phyloP scores from a whole-genome alignment of 2,113 vertebrate species.

The Nycticorax nycticorax region DNA sequence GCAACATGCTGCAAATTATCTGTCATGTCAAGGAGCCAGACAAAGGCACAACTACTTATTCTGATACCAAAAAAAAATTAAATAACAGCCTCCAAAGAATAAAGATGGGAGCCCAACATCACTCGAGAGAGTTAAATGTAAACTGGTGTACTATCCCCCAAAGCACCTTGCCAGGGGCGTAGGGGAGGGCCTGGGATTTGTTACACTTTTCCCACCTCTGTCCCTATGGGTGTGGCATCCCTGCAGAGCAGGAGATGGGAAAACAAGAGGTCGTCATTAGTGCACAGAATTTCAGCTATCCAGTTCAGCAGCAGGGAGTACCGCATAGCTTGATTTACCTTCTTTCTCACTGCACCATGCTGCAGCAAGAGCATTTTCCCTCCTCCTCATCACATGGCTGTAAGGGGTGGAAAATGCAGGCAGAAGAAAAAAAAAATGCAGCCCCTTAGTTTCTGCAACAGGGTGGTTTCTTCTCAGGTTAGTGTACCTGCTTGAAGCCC shows the following conservation, averaged over 20 bases:
- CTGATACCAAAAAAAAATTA: neutral
- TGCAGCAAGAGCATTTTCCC: slow-evolving; percentile 15
- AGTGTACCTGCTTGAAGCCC: neutral
- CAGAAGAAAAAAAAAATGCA: neutral
- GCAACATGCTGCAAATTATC: neutral
- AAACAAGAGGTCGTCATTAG: neutral
- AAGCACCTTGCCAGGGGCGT: neutral
- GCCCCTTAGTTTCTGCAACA: neutral
- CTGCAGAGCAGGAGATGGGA: neutral
- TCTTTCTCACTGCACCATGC: neutral
- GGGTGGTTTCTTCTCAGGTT: neutral
- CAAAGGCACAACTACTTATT: neutral
- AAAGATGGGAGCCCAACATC: neutral
- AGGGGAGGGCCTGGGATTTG: neutral
- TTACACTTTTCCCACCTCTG: neutral
- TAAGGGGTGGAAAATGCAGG: neutral
- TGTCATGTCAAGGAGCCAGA: slow-evolving; percentile 17
- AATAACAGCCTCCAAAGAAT: neutral
- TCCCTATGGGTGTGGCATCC: neutral
- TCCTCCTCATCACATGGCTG: neutral
- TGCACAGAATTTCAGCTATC: slow-evolving; percentile 12
- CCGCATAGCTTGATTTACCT: slow-evolving; percentile 29
- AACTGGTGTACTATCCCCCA: neutral
- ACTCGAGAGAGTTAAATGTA: neutral
- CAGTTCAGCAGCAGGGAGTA: slow-evolving; percentile 31